Conservation (phyloP, 2,797 vertebrate genomes). For the Tragopan temminckii region DNA sequence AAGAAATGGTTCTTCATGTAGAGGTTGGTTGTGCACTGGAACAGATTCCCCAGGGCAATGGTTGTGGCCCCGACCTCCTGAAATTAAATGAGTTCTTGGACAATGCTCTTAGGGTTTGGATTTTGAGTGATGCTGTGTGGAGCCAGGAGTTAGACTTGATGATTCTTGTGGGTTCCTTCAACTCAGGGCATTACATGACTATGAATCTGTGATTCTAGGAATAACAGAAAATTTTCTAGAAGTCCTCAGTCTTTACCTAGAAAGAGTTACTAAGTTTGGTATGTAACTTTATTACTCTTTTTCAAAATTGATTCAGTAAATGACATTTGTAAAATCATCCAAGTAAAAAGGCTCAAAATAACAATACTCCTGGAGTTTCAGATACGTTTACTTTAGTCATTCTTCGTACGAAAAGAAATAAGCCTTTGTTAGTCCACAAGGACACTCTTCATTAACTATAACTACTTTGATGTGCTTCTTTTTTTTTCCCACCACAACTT, state of each 20-base stretch:
- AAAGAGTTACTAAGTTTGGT: neutral
- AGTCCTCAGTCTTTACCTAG: neutral
- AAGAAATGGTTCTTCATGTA: no score
- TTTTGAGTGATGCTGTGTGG: neutral
- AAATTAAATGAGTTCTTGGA: neutral
- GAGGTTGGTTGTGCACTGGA: no score
- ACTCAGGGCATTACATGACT: neutral
- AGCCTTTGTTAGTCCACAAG: neutral
- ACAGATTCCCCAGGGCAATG: neutral
- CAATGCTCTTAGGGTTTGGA: neutral
- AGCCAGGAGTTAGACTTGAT: neutral
- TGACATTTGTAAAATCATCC: neutral
- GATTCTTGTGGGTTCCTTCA: neutral
- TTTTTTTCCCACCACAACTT: neutral
- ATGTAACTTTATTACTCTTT: fast-evolving
- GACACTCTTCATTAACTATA: neutral
- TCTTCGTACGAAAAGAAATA: neutral
- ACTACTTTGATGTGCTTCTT: neutral
- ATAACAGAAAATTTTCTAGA: neutral
- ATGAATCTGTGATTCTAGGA: neutral
- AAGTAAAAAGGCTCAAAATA: neutral
- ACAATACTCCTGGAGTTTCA: neutral
- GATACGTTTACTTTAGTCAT: neutral
- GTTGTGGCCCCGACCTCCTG: no score
- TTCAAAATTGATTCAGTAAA: neutral